These are phyloP conservation scores for Lota lota DNA, from an alignment of 2,113 vertebrate genomes.

Conservation along the genomic window DNA sequence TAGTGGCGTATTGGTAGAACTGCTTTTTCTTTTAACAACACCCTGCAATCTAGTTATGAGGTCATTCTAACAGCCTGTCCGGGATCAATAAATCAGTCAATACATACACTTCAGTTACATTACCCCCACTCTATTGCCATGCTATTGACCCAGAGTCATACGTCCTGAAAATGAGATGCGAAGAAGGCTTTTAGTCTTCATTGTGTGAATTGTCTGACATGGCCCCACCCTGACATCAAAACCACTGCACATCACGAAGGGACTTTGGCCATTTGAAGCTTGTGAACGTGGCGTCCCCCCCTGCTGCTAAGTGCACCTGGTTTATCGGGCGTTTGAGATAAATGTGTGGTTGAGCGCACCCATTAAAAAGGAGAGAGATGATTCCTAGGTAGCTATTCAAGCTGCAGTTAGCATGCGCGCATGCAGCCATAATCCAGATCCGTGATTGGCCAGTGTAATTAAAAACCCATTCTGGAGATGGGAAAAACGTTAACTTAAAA, in stretches of 20 bases:
- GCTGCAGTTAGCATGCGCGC: no score
- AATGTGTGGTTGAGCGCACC: not conserved
- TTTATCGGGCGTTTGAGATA: constrained; percentile 12
- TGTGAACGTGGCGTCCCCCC: constrained; percentile 1
- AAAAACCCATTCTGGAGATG: not conserved
- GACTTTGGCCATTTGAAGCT: not conserved
- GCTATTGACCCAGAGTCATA: constrained; percentile 45
- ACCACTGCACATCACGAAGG: not conserved
- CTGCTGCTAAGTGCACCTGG: constrained; percentile 9
- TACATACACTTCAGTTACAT: constrained; percentile 56
- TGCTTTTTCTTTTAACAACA: not conserved
- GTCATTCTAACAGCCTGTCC: constrained; percentile 41
- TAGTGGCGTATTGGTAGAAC: constrained; percentile 39
- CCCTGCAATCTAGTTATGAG: constrained; percentile 33
- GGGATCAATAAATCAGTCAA: constrained; percentile 58
- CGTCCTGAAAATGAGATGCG: constrained; percentile 48
- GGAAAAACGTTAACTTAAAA: constrained; percentile 38
- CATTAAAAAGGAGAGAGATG: not conserved
- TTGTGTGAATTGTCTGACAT: constrained; percentile 27
- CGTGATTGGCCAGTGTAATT: not conserved
- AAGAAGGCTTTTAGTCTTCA: constrained; percentile 30
- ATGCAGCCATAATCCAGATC: not conserved
- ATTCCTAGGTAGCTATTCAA: no score
- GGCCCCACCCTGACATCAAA: not conserved
- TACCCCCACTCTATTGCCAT: constrained; percentile 43